Evolutionary conservation across 2,888 invertebrate genomes (phyloP).

Genomic region (Zygothrica quintamaculata): DNA sequence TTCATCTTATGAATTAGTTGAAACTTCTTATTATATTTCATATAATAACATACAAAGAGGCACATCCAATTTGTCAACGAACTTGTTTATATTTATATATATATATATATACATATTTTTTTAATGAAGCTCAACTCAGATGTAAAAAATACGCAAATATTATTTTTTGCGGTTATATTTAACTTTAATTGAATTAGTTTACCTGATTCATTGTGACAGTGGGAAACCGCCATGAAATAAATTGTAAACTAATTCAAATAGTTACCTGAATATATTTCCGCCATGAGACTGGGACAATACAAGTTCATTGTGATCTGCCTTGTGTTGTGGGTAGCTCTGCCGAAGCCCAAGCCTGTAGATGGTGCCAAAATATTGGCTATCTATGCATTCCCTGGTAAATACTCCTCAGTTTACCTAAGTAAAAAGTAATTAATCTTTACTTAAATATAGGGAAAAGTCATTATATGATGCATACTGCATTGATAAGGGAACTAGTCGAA

Average conservation of each 20-base stretch:
- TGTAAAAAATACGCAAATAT: too few relatives aligned
- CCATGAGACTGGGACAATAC: slow-evolving; percentile 35
- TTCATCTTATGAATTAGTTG: too few relatives aligned
- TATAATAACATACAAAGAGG: too few relatives aligned
- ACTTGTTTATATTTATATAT: too few relatives aligned
- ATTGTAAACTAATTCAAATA: too few relatives aligned
- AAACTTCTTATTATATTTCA: too few relatives aligned
- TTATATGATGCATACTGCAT: slow-evolving; percentile 84
- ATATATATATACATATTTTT: too few relatives aligned
- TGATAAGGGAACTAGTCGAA: slow-evolving; percentile 84
- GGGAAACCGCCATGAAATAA: too few relatives aligned
- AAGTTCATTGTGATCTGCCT: slow-evolving; percentile 15
- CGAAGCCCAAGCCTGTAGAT: slow-evolving; percentile 16
- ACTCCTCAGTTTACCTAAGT: neutral
- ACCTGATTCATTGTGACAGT: slow-evolving; percentile 1
- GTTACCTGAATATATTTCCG: too few relatives aligned
- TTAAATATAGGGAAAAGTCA: slow-evolving; percentile 83
- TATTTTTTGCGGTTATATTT: neutral
- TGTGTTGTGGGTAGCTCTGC: slow-evolving; percentile 36
- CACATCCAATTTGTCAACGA: too few relatives aligned
- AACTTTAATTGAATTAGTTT: slow-evolving; percentile 17
- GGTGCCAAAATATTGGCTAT: slow-evolving; percentile 84
- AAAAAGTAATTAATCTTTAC: neutral
- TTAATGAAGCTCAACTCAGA: too few relatives aligned
- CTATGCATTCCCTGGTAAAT: slow-evolving; percentile 83